These are phyloP conservation scores for Tillus elongatus DNA, from an alignment of 2,888 invertebrate genomes.

Conservation along the genomic window DNA sequence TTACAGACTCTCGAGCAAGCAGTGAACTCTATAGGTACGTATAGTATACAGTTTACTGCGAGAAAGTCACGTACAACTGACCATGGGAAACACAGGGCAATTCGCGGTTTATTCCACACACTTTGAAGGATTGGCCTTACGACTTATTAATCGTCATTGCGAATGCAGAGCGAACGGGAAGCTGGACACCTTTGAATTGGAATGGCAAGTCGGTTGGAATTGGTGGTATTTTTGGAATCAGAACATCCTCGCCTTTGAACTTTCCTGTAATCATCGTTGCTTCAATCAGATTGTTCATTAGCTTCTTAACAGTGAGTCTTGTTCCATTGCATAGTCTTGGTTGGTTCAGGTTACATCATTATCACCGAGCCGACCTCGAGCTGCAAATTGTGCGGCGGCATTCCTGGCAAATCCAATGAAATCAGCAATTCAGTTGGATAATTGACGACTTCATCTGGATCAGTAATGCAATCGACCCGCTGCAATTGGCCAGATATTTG, in stretches of 20 bases:
- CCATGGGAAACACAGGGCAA: constrained; percentile 32
- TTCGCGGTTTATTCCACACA: constrained; percentile 31
- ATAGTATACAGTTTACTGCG: too few species aligned
- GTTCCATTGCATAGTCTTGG: constrained; percentile 26
- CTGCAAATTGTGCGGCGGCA: too few species aligned
- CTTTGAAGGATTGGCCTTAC: constrained; percentile 23
- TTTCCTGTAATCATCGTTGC: constrained; percentile 24
- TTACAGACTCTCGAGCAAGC: constrained; percentile 8
- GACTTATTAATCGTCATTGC: constrained; percentile 31
- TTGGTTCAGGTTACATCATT: too few species aligned
- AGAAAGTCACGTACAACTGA: constrained; percentile 32
- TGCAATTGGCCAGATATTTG: too few species aligned
- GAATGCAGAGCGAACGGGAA: constrained; percentile 15
- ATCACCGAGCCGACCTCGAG: too few species aligned
- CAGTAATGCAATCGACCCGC: too few species aligned
- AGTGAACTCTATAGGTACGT: too few species aligned
- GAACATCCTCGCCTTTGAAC: constrained; percentile 25
- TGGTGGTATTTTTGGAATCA: constrained; percentile 25
- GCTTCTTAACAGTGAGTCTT: constrained; percentile 15
- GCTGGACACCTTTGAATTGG: constrained; percentile 15
- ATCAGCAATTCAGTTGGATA: too few species aligned
- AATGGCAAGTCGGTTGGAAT: constrained; percentile 15
- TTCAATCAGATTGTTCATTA: constrained; percentile 15
- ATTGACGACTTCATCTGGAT: too few species aligned
- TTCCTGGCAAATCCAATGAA: too few species aligned